Conservation (phyloP, 2,113 vertebrate species). For the Solea senegalensis region DNA sequence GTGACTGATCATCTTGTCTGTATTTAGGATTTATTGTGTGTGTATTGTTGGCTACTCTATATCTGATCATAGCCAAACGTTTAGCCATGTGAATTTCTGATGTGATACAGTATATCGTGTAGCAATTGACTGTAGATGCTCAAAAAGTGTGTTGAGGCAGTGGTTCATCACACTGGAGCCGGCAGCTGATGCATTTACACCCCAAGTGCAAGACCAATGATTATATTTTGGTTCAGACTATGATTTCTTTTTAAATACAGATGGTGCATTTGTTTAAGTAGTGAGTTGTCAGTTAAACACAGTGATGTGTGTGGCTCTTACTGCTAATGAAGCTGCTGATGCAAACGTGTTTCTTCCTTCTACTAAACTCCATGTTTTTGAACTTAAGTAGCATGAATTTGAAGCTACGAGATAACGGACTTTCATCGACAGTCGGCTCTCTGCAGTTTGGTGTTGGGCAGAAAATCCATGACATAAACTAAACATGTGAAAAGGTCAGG, state of each 20-base stretch:
- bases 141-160: too few relatives aligned
- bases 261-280: too few relatives aligned
- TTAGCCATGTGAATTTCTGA: too few relatives aligned
- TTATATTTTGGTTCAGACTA: too few relatives aligned
- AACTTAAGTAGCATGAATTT: background rate
- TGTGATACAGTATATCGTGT: too few relatives aligned
- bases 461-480: constrained; percentile 34
- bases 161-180: background rate
- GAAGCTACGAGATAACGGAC: constrained; percentile 4
- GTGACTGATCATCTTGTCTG: background rate
- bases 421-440: constrained; percentile 9
- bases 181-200: too few relatives aligned
- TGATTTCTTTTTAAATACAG: too few relatives aligned
- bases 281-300: background rate
- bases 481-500: constrained; percentile 65
- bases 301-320: background rate
- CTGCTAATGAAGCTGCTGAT: background rate
- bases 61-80: too few relatives aligned
- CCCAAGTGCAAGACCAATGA: too few relatives aligned
- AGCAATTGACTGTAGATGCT: too few relatives aligned
- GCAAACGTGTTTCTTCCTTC: background rate
- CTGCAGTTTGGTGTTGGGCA: constrained; percentile 19
- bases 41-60: too few relatives aligned
- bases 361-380: background rate
- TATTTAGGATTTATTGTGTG: background rate